phyloP scores from a whole-genome alignment of 2,113 vertebrate species.

The Rana temporaria region DNA sequence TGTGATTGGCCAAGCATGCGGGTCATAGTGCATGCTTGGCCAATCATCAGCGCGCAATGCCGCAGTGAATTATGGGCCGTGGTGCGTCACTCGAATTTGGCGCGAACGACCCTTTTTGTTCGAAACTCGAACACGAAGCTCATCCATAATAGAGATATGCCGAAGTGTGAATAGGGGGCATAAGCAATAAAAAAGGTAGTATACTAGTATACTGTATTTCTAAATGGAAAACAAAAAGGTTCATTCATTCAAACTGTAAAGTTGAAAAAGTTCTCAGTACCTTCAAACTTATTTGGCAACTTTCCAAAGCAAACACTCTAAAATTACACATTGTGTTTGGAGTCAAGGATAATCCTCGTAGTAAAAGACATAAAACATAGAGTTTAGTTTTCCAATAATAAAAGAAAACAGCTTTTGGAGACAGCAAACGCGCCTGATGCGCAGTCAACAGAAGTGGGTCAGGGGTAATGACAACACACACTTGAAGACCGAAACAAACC shows the following conservation, averaged over 20 bases:
- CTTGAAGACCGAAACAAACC: conserved; percentile 2
- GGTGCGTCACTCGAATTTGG: too few relatives aligned
- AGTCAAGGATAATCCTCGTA: conserved; percentile 33
- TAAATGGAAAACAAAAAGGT: too few relatives aligned
- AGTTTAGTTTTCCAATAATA: not conserved
- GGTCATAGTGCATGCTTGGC: too few relatives aligned
- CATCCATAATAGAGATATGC: too few relatives aligned
- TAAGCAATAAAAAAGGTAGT: too few relatives aligned
- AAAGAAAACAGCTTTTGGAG: not conserved
- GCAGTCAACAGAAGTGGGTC: not conserved
- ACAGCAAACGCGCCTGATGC: not conserved
- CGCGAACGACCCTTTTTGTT: too few relatives aligned
- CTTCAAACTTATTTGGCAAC: conserved; percentile 8
- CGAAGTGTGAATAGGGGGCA: too few relatives aligned
- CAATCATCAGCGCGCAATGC: too few relatives aligned
- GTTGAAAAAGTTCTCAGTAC: not conserved
- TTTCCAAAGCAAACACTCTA: not conserved
- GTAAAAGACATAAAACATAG: conserved; percentile 37
- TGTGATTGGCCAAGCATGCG: too few relatives aligned
- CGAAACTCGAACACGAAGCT: too few relatives aligned
- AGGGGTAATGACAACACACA: conserved; percentile 23
- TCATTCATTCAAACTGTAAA: not conserved
- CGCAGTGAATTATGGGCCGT: too few relatives aligned
- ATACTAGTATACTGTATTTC: too few relatives aligned
- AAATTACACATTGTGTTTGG: not conserved